Percentiles rank a stretch among this genome's conserved stretches.
phyloP scores from a whole-genome alignment of 2,888 invertebrate genomes.

The Anorthoa munda region DNA sequence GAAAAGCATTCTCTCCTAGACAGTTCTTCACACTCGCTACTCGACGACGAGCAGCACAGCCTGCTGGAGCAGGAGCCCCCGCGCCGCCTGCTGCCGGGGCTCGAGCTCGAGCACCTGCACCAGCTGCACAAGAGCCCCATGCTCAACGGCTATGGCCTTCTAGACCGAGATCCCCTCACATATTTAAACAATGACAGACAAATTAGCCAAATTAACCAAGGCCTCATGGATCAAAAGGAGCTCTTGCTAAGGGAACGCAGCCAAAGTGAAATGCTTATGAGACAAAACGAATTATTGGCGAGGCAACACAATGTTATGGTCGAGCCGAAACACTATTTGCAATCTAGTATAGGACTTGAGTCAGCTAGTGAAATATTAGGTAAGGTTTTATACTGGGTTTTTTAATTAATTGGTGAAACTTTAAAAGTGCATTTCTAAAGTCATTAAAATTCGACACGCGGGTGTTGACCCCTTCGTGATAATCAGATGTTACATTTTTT shows the following conservation, averaged over 20 bases:
- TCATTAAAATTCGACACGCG: not conserved
- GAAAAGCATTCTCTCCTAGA: constrained; percentile 88
- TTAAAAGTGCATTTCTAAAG: not conserved
- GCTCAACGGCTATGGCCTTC: constrained; percentile 84
- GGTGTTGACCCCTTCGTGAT: not conserved
- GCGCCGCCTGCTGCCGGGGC: constrained; percentile 74
- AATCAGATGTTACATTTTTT: not conserved
- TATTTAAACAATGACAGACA: constrained; percentile 85
- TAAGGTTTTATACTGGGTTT: constrained; percentile 66
- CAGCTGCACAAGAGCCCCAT: constrained; percentile 82
- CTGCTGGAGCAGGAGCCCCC: constrained; percentile 70
- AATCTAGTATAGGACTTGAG: constrained; percentile 86
- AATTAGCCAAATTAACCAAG: constrained; percentile 85
- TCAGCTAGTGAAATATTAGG: constrained; percentile 90
- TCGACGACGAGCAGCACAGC: constrained; percentile 86
- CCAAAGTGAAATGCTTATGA: constrained; percentile 83
- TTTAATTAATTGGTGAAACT: constrained; percentile 35
- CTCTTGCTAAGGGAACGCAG: constrained; percentile 81
- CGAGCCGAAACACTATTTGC: constrained; percentile 86
- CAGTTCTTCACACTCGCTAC: constrained; percentile 85
- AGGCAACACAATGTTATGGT: constrained; percentile 83
- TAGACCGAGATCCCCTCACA: constrained; percentile 73
- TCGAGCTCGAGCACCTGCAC: constrained; percentile 80
- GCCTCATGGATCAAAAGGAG: constrained; percentile 84
- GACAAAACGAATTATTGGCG: constrained; percentile 85